Base-by-base conservation (phyloP, 2,888 invertebrate genomes). In the Smittia sp. region DNA sequence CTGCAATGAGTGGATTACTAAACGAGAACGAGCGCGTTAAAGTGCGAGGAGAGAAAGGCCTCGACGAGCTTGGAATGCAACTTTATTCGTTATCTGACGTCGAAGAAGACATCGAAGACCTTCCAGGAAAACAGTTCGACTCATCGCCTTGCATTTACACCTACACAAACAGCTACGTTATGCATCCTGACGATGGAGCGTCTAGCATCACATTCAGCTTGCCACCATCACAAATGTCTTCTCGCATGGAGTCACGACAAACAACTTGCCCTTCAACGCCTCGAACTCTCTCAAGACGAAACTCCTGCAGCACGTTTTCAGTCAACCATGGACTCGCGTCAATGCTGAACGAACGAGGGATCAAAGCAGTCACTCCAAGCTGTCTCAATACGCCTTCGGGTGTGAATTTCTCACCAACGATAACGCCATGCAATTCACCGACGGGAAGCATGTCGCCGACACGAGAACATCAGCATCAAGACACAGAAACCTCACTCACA, bases 21-120 rank as follows among this genome's bases (percentile, higher is more conserved):
- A 96, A 96, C 77, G 93, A 94, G 75, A 87, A 95, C 74, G 95
- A 95, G 0, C 96, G 96, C 1, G 94, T 97, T 0, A 92, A 92
- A 76, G 91, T 92, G 22, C 86, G 92, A 0, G 93, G 93, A 3
- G 89, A 90, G 9, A 88, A 92, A 11, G 89, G 89, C 0, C 83
- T 91, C 22, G 89, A 90, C 75, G 90, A 90, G 74, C 85, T 91
- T 75, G 92, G 94, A 73, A 81, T 91, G 78, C 90, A 73, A 46
- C 22, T 27, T 11, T 69, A 69, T 25, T 69, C 54, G 15, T 18
- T 69, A 0, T 24, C 22, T 1, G 69, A 69, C 52, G 52, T 69
- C 1, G 93, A 92, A 80, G 93, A 93, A 79, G 88, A 89, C 77
- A 76, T 78, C 41, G 87, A 86, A 73, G 91, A 90, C 77, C 86